Conservation (phyloP, 1,140 invertebrate genomes). For the Choristoneura fumiferana region DNA sequence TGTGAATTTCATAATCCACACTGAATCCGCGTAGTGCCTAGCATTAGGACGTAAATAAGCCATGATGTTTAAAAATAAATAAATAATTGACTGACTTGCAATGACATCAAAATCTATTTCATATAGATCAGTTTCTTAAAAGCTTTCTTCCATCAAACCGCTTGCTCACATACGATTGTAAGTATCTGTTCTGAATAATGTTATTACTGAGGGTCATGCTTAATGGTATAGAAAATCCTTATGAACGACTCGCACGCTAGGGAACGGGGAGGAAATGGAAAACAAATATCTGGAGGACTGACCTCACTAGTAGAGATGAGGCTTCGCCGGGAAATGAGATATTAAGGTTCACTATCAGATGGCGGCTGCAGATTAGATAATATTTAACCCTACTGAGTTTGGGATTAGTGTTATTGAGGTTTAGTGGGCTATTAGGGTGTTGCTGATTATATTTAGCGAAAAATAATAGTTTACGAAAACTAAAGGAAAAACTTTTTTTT, state of each 20-base stretch:
- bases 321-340: slow-evolving; percentile 9
- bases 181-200: slow-evolving; percentile 53
- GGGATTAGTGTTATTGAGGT: too few relatives aligned
- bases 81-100: too few relatives aligned
- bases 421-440: too few relatives aligned
- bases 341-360: slow-evolving; percentile 19
- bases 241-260: slow-evolving; percentile 48
- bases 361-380: background rate
- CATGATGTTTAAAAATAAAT: too few relatives aligned
- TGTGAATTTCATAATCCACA: too few relatives aligned
- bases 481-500: too few relatives aligned
- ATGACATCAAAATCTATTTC: too few relatives aligned
- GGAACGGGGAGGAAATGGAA: slow-evolving; percentile 45
- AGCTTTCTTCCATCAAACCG: background rate
- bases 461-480: too few relatives aligned
- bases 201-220: slow-evolving; percentile 50
- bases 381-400: too few relatives aligned
- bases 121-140: background rate
- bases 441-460: too few relatives aligned
- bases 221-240: slow-evolving; percentile 61
- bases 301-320: background rate
- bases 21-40: too few relatives aligned
- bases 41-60: too few relatives aligned
- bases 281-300: slow-evolving; percentile 37
- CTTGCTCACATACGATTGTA: slow-evolving; percentile 26